A percentile compares a stretch with the other conserved stretches of the same genome.
These are phyloP conservation scores for Heliconius himera DNA, from an alignment of 1,140 invertebrate genomes.

Conservation along the genomic window DNA sequence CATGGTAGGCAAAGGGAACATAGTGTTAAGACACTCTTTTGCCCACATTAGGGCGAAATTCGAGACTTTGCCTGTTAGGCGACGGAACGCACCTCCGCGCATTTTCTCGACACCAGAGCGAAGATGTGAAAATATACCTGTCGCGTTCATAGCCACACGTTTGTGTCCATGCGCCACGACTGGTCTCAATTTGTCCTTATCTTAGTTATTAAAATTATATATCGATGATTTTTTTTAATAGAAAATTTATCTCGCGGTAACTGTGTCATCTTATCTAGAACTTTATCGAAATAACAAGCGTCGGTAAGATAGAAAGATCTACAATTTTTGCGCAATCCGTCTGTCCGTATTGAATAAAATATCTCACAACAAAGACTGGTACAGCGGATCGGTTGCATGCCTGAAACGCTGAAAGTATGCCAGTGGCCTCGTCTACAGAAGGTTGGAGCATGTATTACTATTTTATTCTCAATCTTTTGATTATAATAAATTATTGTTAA, in stretches of 20 bases:
- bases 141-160: too few species aligned
- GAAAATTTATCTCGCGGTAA: constrained; percentile 10
- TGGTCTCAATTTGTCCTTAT: background rate
- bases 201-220: background rate
- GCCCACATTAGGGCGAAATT: too few species aligned
- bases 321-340: constrained; percentile 25
- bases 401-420: constrained; percentile 63
- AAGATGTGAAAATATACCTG: background rate
- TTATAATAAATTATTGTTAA: too few species aligned
- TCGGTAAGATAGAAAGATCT: constrained; percentile 13
- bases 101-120: background rate
- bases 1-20: too few species aligned
- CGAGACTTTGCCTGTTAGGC: background rate
- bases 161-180: too few species aligned
- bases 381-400: constrained; percentile 49
- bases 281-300: background rate
- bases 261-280: constrained; percentile 14
- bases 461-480: background rate
- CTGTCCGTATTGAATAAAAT: constrained; percentile 32
- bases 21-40: too few species aligned
- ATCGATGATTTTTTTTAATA: background rate
- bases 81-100: too few species aligned
- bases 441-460: constrained; percentile 26
- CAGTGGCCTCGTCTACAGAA: constrained; percentile 48
- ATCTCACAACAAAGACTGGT: constrained; percentile 44